Evolutionary conservation across 1,140 invertebrate genomes (phyloP).

Genomic region (Adelges cooleyi): DNA sequence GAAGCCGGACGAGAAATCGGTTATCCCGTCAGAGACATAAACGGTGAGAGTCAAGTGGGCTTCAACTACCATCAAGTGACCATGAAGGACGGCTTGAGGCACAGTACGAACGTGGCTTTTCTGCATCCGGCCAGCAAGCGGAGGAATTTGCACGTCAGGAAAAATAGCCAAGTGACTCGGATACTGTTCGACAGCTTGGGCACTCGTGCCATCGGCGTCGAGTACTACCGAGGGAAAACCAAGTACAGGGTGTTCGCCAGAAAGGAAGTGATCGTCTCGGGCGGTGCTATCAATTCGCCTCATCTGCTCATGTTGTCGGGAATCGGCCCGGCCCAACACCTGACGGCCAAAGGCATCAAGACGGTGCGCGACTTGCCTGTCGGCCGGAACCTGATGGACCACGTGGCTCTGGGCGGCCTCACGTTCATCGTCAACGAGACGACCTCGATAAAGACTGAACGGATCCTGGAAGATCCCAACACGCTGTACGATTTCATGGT

Average conservation of each 20-base stretch:
- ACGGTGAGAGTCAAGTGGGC: constrained; percentile 43
- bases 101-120: constrained; percentile 62
- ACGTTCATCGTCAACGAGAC: constrained; percentile 51
- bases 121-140: constrained; percentile 51
- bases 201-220: constrained; percentile 53
- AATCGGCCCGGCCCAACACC: constrained; percentile 58
- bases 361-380: constrained; percentile 59
- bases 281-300: constrained; percentile 60
- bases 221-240: constrained; percentile 44
- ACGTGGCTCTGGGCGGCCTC: constrained; percentile 56
- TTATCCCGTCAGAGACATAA: constrained; percentile 44
- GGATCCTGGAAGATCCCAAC: constrained; percentile 33
- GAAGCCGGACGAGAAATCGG: constrained; percentile 42
- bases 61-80: constrained; percentile 46
- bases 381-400: constrained; percentile 68
- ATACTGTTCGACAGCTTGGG: constrained; percentile 56
- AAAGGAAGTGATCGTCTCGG: constrained; percentile 65
- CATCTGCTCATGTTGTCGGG: constrained; percentile 72
- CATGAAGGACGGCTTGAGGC: constrained; percentile 56
- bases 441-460: constrained; percentile 32
- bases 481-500: constrained; percentile 41
- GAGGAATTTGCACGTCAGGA: constrained; percentile 53
- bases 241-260: constrained; percentile 46
- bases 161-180: constrained; percentile 52
- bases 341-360: constrained; percentile 47